phyloP scores from a whole-genome alignment of 1,140 invertebrate genomes.

The Trichonephila inaurata region DNA sequence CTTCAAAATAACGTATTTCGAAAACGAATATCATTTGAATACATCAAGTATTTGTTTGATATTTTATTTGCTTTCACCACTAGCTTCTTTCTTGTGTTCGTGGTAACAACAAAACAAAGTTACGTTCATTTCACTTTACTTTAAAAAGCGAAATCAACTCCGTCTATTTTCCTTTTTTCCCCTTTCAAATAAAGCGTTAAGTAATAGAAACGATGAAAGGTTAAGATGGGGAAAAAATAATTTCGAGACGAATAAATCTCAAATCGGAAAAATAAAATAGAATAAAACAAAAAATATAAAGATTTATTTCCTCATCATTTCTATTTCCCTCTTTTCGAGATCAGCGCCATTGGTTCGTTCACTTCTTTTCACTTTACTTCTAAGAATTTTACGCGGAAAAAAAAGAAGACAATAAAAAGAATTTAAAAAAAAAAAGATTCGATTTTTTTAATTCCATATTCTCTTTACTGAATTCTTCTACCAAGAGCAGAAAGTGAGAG shows the following conservation, averaged over 20 bases:
- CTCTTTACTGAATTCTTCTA: not conserved
- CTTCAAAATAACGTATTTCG: not conserved
- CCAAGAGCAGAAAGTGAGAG: not conserved
- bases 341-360: not conserved
- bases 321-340: not conserved
- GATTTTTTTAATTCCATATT: constrained; percentile 32
- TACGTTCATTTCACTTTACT: not conserved
- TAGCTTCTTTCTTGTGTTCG: not conserved
- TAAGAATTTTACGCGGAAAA: not conserved
- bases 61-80: not conserved
- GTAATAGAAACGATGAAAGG: not conserved
- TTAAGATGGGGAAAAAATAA: not conserved
- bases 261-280: not conserved
- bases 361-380: constrained; percentile 9
- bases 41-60: constrained; percentile 3
- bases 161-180: not conserved
- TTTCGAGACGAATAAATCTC: not conserved
- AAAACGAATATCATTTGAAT: not conserved
- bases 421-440: not conserved
- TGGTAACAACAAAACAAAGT: not conserved
- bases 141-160: not conserved
- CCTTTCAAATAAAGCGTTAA: not conserved
- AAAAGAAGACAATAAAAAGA: not conserved
- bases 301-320: not conserved
- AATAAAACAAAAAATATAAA: not conserved